A percentile compares a stretch with the other conserved stretches of the same genome.
Evolutionary conservation across 2,113 vertebrate species (phyloP).

Genomic region (Xiphias gladius): DNA sequence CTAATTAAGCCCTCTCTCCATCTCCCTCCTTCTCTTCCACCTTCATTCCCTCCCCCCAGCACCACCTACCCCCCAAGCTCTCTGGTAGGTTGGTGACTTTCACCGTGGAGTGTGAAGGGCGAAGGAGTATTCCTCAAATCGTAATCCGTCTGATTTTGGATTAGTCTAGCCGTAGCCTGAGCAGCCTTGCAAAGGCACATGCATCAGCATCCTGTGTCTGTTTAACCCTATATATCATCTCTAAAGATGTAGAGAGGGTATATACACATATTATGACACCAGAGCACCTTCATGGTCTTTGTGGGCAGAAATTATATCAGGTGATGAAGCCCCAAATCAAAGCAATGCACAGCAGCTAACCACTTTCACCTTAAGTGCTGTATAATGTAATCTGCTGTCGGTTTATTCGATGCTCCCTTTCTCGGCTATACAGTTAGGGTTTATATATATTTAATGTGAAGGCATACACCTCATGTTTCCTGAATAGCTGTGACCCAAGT

Average conservation of each 20-base stretch:
- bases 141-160: constrained; percentile 74
- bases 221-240: constrained; percentile 50
- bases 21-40: constrained; percentile 18
- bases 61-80: constrained; percentile 22
- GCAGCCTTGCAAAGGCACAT: constrained; percentile 44
- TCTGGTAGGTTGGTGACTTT: constrained; percentile 71
- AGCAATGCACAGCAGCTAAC: background rate
- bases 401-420: constrained; percentile 8
- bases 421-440: constrained; percentile 7
- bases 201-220: constrained; percentile 32
- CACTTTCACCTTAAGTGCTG: constrained; percentile 4
- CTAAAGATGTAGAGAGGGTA: constrained; percentile 9
- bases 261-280: constrained; percentile 40
- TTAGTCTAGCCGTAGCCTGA: constrained; percentile 53
- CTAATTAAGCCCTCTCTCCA: constrained; percentile 74
- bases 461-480: constrained; percentile 44
- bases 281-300: constrained; percentile 25
- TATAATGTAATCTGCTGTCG: constrained; percentile 12
- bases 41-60: constrained; percentile 7
- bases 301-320: constrained; percentile 12
- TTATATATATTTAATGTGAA: constrained; percentile 43
- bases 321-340: constrained; percentile 47
- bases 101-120: constrained; percentile 72
- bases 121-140: constrained; percentile 61
- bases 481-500: constrained; percentile 49